Evolutionary conservation across 2,113 vertebrate genomes (phyloP).

Genomic region (Sprattus sprattus): DNA sequence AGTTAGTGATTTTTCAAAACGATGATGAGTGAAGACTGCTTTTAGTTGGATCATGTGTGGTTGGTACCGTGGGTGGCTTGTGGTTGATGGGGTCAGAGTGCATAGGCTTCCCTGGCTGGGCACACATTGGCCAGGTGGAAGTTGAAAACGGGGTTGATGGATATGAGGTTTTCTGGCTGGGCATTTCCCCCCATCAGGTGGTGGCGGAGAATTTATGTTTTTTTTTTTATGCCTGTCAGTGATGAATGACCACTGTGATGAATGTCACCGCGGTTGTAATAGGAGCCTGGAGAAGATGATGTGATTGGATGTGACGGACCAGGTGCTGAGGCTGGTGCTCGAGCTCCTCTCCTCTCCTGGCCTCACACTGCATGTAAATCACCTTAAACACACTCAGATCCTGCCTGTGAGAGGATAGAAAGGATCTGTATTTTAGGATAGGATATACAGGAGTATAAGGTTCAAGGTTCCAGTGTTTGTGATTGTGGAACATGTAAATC

Average conservation of each 20-base stretch:
- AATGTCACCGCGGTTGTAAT: constrained; percentile 28
- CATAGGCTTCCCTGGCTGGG: neutral
- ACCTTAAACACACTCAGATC: neutral
- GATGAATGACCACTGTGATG: constrained; percentile 22
- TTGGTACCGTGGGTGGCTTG: neutral
- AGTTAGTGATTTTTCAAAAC: neutral
- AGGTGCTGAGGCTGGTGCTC: constrained; percentile 26
- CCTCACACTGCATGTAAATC: constrained; percentile 37
- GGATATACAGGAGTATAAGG: too few species aligned
- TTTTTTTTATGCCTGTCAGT: neutral
- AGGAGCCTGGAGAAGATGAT: constrained; percentile 27
- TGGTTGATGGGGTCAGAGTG: neutral
- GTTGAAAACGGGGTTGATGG: neutral
- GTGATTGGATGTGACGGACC: constrained; percentile 29
- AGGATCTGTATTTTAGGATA: too few species aligned
- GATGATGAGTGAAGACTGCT: neutral
- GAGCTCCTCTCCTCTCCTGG: constrained; percentile 16
- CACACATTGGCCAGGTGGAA: neutral
- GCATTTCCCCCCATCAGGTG: neutral
- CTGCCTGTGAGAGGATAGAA: neutral
- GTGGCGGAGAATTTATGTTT: constrained; percentile 11
- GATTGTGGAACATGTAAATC: too few species aligned
- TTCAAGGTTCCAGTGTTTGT: too few species aligned
- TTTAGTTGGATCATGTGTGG: neutral
- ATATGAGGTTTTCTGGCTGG: constrained; percentile 10